Evolutionary conservation across 2,797 vertebrate genomes (phyloP), one percentile per base, ranked within the genome.

Genomic region (Tragopan temminckii): DNA sequence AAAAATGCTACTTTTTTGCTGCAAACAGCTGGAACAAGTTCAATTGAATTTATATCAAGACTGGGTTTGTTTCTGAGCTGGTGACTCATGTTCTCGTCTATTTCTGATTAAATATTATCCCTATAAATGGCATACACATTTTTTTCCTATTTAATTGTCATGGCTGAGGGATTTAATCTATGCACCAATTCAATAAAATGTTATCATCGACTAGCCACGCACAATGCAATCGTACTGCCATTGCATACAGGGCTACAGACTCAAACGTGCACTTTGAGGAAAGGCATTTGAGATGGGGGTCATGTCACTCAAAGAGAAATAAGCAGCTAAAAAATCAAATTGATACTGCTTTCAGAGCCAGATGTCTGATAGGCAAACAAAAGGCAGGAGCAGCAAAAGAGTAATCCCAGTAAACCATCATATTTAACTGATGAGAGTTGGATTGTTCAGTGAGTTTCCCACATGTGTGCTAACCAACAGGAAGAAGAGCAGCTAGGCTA

Each of bases 61-160:
- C 64, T 68, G 24, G 74, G 62, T 80, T 81, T 96, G 86, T 96
- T 96, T 95, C 78, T 94, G 95, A 97, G 90, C 68, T 82, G 91
- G 59, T 91, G 93, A 94, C 85, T 96, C 87, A 82, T 95, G 85
- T 94, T 94, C 84, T 90, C 96, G 86, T 96, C 91, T 94, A 76
- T 96, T 95, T 96, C 76, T 97, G 93, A 96, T 94, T 97, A 96
- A 97, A 96, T 89, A 95, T 93, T 92, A 89, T 85, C 96, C 82
- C 78, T 78, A 72, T 76, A 96, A 93, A 87, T 94, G 83, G 61
- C 74, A 89, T 71, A 83, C 50, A 88, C 70, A 85, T 95, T 81
- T 95, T 95, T 95, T 95, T 53, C 11, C 14, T 93, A 93, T 96
- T 91, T 96, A 94, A 88, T 93, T 96, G 74, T 97, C 90, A 95